Conservation (phyloP, 2,797 vertebrate genomes). For the Notoglanidium macrostoma region DNA sequence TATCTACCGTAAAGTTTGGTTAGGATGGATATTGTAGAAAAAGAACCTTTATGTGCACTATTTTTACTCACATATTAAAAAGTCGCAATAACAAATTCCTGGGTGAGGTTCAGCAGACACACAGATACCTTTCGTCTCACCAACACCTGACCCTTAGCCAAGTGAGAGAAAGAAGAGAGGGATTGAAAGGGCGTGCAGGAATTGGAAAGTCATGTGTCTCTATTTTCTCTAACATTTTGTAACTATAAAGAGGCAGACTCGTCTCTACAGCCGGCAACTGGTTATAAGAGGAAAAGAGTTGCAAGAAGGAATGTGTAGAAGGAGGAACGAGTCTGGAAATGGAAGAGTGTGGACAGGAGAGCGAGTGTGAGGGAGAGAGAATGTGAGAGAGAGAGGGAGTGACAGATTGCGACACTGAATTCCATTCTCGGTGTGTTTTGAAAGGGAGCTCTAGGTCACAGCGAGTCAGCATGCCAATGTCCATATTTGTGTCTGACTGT, state of each 20-base stretch:
- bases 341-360: conserved; percentile 3
- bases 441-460: conserved; percentile 40
- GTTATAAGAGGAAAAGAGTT: conserved; percentile 14
- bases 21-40: background rate
- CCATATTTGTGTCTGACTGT: conserved; percentile 47
- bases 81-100: background rate
- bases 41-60: background rate
- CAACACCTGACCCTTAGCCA: background rate
- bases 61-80: background rate
- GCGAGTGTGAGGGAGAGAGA: background rate
- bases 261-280: background rate
- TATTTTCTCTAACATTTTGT: background rate
- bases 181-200: background rate
- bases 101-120: background rate
- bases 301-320: background rate
- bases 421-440: conserved; percentile 47
- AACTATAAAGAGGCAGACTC: background rate
- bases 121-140: background rate
- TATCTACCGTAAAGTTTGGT: background rate
- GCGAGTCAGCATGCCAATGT: conserved; percentile 41
- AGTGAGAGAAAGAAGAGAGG: background rate
- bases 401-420: conserved; percentile 35
- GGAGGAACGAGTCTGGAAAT: conserved; percentile 9
- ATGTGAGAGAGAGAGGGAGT: conserved; percentile 15
- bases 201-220: background rate